Percentiles rank a stretch among this genome's conserved stretches.
These are phyloP conservation scores for Pseudomyrmex cubaensis DNA, from an alignment of 1,140 invertebrate genomes.

Conservation along the genomic window DNA sequence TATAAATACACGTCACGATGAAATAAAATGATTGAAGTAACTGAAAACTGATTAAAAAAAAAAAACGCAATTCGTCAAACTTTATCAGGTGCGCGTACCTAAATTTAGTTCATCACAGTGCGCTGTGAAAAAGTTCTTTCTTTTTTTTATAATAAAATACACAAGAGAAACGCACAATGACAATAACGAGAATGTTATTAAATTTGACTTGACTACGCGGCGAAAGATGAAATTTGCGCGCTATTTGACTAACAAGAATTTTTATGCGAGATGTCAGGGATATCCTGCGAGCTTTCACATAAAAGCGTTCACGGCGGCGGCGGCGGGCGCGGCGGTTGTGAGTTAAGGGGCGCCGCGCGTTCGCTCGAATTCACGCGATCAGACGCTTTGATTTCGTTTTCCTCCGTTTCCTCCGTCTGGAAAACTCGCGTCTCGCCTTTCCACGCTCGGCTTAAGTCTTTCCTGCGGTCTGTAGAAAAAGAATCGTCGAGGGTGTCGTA, in stretches of 20 bases:
- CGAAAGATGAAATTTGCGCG: neutral
- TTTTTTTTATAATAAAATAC: too few species aligned
- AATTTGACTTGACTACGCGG: neutral
- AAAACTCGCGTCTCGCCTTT: constrained; percentile 56
- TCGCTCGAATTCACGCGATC: constrained; percentile 70
- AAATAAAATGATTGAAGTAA: too few species aligned
- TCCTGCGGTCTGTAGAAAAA: constrained; percentile 57
- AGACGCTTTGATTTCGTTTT: constrained; percentile 70
- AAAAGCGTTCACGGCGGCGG: constrained; percentile 18
- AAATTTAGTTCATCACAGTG: too few species aligned
- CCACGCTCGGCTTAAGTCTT: constrained; percentile 45
- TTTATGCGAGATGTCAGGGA: constrained; percentile 37
- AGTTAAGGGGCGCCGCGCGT: constrained; percentile 50
- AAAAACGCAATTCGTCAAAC: too few species aligned
- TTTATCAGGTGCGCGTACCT: too few species aligned
- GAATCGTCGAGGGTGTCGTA: constrained; percentile 54
- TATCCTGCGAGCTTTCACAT: constrained; percentile 40
- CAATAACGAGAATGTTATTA: neutral
- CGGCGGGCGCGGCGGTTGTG: too few species aligned
- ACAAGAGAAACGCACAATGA: neutral
- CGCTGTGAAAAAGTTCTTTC: too few species aligned
- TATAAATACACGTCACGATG: too few species aligned
- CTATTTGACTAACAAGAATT: constrained; percentile 53
- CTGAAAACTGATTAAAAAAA: too few species aligned
- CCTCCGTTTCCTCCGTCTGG: constrained; percentile 52